Percentiles rank a stretch among this genome's conserved stretches.
Evolutionary conservation across 2,113 vertebrate genomes (phyloP).

Genomic region (Dolichallabes microphthalmus): DNA sequence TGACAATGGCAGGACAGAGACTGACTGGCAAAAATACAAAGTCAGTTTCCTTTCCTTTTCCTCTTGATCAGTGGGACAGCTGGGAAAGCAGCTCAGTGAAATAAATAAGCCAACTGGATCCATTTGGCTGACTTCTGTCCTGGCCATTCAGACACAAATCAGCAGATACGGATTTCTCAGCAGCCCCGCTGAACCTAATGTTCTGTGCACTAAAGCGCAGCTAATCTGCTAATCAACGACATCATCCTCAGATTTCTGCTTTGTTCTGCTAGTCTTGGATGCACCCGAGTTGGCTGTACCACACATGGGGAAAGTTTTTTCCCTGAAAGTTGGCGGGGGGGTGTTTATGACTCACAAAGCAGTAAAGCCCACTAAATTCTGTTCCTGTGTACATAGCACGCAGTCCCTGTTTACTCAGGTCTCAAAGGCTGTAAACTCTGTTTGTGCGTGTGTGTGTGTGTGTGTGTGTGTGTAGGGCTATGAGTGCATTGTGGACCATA

Average conservation of each 20-base stretch:
- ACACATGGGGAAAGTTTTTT: conserved; percentile 9
- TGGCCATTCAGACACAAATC: conserved; percentile 3
- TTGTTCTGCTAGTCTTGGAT: not conserved
- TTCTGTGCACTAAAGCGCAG: conserved; percentile 10
- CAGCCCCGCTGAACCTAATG: not conserved
- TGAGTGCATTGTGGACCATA: conserved; percentile 6
- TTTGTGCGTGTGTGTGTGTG: conserved; percentile 25
- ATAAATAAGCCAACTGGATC: conserved; percentile 18
- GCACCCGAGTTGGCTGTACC: not conserved
- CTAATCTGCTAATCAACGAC: conserved; percentile 11
- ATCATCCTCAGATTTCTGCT: conserved; percentile 3
- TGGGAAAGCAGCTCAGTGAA: not conserved
- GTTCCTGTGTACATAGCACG: conserved; percentile 72
- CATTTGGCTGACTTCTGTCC: not conserved
- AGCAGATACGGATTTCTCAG: not conserved
- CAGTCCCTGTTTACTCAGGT: conserved; percentile 71
- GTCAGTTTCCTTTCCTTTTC: conserved; percentile 33
- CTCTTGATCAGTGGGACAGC: conserved; percentile 22
- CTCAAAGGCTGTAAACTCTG: conserved; percentile 63
- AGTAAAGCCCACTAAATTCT: conserved; percentile 63
- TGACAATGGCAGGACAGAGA: conserved; percentile 57
- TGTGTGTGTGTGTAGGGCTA: conserved; percentile 9
- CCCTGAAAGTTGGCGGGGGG: conserved; percentile 6
- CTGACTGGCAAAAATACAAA: conserved; percentile 58
- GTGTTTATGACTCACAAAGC: conserved; percentile 65